Base-by-base conservation (phyloP, 1,140 invertebrate species). In the Lanistes nyassanus region DNA sequence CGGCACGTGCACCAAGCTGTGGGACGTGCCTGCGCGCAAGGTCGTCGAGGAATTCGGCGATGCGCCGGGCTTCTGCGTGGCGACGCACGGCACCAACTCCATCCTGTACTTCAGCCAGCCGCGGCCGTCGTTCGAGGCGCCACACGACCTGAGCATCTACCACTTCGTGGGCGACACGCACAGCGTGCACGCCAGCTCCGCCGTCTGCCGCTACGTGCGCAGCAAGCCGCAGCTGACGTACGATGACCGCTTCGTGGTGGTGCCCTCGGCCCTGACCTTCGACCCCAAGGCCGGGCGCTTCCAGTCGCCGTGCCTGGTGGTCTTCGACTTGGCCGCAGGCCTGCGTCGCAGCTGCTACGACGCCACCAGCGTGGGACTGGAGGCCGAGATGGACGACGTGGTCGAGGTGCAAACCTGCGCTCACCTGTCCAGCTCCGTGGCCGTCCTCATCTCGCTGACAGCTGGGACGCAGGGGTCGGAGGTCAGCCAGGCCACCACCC, bases 41-140 rank as follows among this genome's bases (percentile, higher is more conserved):
- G 76, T 88, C 13, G 78, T 88, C 16, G 74, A 81, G 55, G 86
- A 89, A 64, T 86, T 86, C 60, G 88, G 88, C 3, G 81, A 83
- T 68, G 72, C 79, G 0, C 19, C 77, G 9, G 87, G 84, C 3
- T 77, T 79, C 51, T 84, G 84, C 75, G 82, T 88, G 2, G 67
- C 80, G 11, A 55, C 81, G 3, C 66, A 80, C 34, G 58, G 68
- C 16, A 68, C 68, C 5, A 68, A 77, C 36, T 75, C 75, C 26
- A 81, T 88, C 26, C 23, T 72, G 51, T 42, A 62, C 70, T 36
- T 87, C 31, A 81, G 79, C 62, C 74, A 88, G 16, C 77, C 78
- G 16, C 86, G 85, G 75, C 34, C 66, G 13, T 69, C 74, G 4
- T 85, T 83, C 76, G 76, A 84, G 37, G 78, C 80, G 5, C 83